Base-by-base conservation (phyloP, 2,888 invertebrate genomes). In the Chymomyza fuscimana region DNA sequence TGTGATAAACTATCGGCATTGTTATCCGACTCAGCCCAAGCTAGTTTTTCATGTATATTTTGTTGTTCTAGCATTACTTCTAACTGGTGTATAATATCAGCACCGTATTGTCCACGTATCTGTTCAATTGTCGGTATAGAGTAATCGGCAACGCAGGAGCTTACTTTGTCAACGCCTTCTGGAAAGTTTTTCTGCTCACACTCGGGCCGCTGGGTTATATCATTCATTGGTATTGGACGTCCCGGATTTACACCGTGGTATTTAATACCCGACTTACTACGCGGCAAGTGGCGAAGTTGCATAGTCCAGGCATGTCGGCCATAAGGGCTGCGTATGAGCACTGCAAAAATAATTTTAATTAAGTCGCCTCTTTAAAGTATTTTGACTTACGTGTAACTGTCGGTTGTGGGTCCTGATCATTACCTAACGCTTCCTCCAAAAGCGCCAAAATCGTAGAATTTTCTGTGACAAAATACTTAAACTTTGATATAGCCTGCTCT, bases 261-360 rank as follows among this genome's bases (percentile, higher is more conserved):
- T 87, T 95, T 94, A 0, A 93, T 93, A 10, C 96, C 95, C 4
- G 94, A 95, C 86, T 96, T 96, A 88, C 96, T 95, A 52, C 98
- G 94, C 0, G 98, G 97, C 71, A 97, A 93, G 90, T 98, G 98
- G 52, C 98, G 94, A 67, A 97, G 92, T 88, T 96, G 95, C 94
- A 97, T 94, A 9, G 96, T 96, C 99, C 99, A 99, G 22, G 97
- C 97, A 93, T 97, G 97, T 5, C 98, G 95, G 0, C 98, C 98
- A 93, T 98, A 98, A 0, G 98, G 97, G 69, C 97, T 97, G 2
- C 99, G 94, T 74, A 98, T 96, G 66, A 99, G 93, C 65, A 97
- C 95, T 90, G 95, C 7, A 32, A 2, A 61, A 46, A 61, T 19
- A 51, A 54, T 50, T 12, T 12, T 70, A 32, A 32, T 32, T 7